Base-by-base conservation (phyloP, 2,888 invertebrate genomes). In the Folsomia candida region DNA sequence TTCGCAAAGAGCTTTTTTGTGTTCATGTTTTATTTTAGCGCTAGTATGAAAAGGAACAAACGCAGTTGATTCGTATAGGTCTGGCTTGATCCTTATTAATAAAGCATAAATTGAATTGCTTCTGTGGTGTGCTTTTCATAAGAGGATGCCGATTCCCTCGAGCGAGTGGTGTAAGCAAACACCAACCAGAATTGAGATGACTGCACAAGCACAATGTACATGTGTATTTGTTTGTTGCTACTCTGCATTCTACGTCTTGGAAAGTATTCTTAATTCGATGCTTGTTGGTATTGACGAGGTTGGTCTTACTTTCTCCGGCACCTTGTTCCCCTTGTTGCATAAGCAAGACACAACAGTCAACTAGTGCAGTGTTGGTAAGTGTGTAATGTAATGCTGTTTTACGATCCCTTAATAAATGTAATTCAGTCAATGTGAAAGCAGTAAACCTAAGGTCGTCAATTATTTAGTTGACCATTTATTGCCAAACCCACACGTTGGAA, bases 381-480 rank as follows among this genome's bases (percentile, higher is more conserved):
- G 37, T 9, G 24, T 24, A 59, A 25, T 2, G 24, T 59, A 22
- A 59, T 59, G 24, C 14, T 24, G 14, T 26, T 59, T 59, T 59
- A 59, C 59, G 25, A 59, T 25, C 25, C 59, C 59, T 59, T 59
- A 59, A 59, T 59, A 59, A 59, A 59, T 59, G 59, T 14, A 37
- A 37, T 37, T 4, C 37, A 37, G 37, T 59, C 26, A 59, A 26
- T 24, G 59, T 11, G 59, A 24, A 59, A 11, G 59, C 59, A 24
- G 59, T 59, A 59, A 24, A 59, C 24, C 22, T 59, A 59, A 59
- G 59, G 26, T 26, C 59, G 25, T 59, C 59, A 59, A 59, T 59
- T 59, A 59, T 59, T 59, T 59, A 59, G 59, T 59, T 25, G 59
- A 3, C 3, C 59, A 57, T 59, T 59, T 59, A 59, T 59, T 59